Evolutionary conservation across 2,888 invertebrate genomes (phyloP), one percentile per base, ranked within the genome.

Genomic region (Rhodophaea formosa): DNA sequence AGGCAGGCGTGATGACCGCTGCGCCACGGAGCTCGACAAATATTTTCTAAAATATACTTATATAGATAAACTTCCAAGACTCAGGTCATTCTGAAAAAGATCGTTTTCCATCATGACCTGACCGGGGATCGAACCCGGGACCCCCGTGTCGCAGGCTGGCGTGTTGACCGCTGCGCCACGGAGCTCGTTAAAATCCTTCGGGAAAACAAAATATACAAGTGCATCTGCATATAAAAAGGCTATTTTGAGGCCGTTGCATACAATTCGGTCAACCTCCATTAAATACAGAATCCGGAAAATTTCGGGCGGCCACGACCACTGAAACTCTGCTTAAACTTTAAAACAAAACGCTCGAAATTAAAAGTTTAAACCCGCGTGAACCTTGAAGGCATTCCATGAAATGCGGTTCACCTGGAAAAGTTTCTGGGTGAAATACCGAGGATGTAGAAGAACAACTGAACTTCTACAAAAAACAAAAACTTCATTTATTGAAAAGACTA

Each of bases 351-450:
- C 16, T 60, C 53, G 23, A 60, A 69, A 68, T 68, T 68, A 68
- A 68, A 69, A 64, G 62, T 64, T 62, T 66, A 58, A 65, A 62
- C 57, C 63, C 61, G 57, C 53, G 56, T 29, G 56, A 66, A 49
- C 56, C 63, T 59, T 65, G 53, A 60, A 59, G 58, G 64, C 57
- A 59, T 61, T 58, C 63, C 59, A 64, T 64, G 55, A 60, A 66
- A 68, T 64, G 69, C 58, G 67, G 68, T 64, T 58, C 46, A 60
- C 69, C 68, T 65, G 68, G 43, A 61, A 61, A 68, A 63, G 51
- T 66, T 66, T 63, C 39, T 12, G n/a, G 3, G 12, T 12, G 6
- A 10, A 39, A 39, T 39, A 12, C 12, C 0, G n/a, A 39, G n/a
- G n/a, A n/a, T n/a, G n/a, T 6, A 39, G n/a, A 39, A 39, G 12